phyloP scores from a whole-genome alignment of 1,140 invertebrate genomes.

The Pemphigus obesinymphae region DNA sequence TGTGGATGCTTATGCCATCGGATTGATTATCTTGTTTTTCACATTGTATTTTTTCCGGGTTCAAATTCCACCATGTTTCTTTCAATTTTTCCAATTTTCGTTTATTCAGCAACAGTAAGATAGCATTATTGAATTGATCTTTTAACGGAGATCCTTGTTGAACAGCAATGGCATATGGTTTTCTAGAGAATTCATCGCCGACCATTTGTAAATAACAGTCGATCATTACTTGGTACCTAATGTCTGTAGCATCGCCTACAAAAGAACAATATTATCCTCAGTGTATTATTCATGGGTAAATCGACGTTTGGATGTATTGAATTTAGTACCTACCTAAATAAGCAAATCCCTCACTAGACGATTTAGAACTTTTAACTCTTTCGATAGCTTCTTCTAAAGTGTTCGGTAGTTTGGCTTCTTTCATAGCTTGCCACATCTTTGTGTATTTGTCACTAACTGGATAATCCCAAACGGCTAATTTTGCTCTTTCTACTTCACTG shows the following conservation, averaged over 20 bases:
- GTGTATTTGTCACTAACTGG: conserved; percentile 97
- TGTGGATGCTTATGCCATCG: conserved; percentile 93
- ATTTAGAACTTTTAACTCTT: conserved; percentile 68
- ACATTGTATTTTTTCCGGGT: conserved; percentile 71
- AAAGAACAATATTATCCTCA: neutral
- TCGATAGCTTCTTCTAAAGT: conserved; percentile 71
- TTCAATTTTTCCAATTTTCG: conserved; percentile 87
- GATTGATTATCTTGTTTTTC: conserved; percentile 85
- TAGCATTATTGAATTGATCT: conserved; percentile 86
- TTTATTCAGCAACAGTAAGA: conserved; percentile 87
- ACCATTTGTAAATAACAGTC: conserved; percentile 86
- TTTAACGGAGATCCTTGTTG: conserved; percentile 91
- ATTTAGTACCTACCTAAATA: conserved; percentile 65
- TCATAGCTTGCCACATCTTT: conserved; percentile 97
- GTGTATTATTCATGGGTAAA: neutral
- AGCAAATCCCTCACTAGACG: conserved; percentile 81
- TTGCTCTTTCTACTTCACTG: conserved; percentile 79
- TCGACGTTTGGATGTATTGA: neutral
- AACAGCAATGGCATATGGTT: conserved; percentile 93
- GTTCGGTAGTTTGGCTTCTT: conserved; percentile 75
- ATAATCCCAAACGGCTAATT: conserved; percentile 97
- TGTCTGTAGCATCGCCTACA: conserved; percentile 83
- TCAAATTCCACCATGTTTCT: conserved; percentile 92
- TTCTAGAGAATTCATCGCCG: conserved; percentile 93
- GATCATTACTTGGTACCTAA: conserved; percentile 78